Percentiles rank a stretch among this genome's conserved stretches.
Conservation (phyloP, 2,888 invertebrate genomes). For the Aquatica leii region DNA sequence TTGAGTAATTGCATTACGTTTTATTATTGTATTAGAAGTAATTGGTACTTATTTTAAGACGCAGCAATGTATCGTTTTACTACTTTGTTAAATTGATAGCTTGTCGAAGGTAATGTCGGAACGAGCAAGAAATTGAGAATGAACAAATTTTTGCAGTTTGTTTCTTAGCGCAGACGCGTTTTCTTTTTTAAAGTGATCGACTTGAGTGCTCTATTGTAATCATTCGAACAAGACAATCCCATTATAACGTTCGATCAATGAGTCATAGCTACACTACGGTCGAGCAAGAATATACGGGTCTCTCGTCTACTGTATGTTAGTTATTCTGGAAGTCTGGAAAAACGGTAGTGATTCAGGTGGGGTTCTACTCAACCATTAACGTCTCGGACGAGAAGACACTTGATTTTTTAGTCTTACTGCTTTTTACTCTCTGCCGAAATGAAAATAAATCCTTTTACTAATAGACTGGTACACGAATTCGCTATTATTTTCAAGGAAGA, state of each 20-base stretch:
- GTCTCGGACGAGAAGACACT: conserved; percentile 49
- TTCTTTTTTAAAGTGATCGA: conserved; percentile 50
- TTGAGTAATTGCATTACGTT: no score
- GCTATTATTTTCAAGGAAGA: conserved; percentile 65
- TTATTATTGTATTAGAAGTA: no score
- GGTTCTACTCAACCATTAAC: conserved; percentile 40
- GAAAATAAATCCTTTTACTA: conserved; percentile 66
- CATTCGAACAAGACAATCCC: conserved; percentile 61
- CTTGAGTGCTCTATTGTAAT: conserved; percentile 59
- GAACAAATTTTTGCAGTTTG: conserved; percentile 23
- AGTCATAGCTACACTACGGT: conserved; percentile 37
- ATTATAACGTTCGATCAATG: conserved; percentile 57
- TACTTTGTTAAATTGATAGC: conserved; percentile 20
- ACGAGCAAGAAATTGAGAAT: conserved; percentile 34
- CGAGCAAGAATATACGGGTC: conserved; percentile 47
- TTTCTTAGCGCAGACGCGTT: conserved; percentile 29
- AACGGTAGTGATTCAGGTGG: conserved; percentile 34
- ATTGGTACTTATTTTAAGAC: no score
- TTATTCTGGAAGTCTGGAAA: conserved; percentile 13
- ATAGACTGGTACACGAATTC: conserved; percentile 65
- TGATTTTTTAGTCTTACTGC: conserved; percentile 47
- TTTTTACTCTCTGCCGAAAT: conserved; percentile 55
- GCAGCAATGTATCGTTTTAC: conserved; percentile 17
- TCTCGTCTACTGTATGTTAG: conserved; percentile 11
- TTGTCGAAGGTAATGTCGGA: conserved; percentile 33